Base-by-base conservation (phyloP, 2,888 invertebrate genomes). In the Pristionchus maxplancki region DNA sequence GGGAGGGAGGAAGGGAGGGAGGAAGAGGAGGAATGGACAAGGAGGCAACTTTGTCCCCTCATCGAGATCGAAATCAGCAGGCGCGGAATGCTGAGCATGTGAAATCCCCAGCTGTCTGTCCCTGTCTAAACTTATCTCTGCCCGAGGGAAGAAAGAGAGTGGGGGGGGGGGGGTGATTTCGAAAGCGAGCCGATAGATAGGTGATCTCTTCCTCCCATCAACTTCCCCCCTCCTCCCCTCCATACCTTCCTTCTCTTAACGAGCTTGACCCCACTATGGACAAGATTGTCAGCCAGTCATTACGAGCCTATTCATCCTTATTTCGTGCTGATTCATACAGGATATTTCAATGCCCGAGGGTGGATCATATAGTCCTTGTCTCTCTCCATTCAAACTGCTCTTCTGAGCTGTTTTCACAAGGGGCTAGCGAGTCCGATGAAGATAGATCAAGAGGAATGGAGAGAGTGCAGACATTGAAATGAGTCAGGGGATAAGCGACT, bases 221-320 rank as follows among this genome's bases (percentile, higher is more conserved):
- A 6, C 44, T 48, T 1, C 78, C 44, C n/a, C 34, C 44, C 28
- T 20, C 64, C 20, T n/a, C 44, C 28, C n/a, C n/a, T 48, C 15
- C n/a, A 28, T 40, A 20, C 20, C 31, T 24, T 40, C 78, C n/a
- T 24, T 28, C 44, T 20, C 78, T 78, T 78, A 78, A 78, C 44
- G 78, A 78, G 78, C 78, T 78, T 78, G 78, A 78, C 78, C 78
- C 78, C 78, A 78, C 78, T 78, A 78, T 78, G 44, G 44, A 78
- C 44, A 78, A 78, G 78, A 44, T 28, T 44, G 78, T 78, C 78
- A 44, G 44, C 44, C 40, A 78, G 44, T 44, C 78, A 44, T 78
- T 78, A 44, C 13, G 48, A 44, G 78, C 78, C 78, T 48, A 48
- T 78, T 28, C 40, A 44, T 78, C 37, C 78, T 11, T 40, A 78